These are phyloP conservation scores for Sitta europaea DNA, from an alignment of 2,113 vertebrate species.

Conservation along the genomic window DNA sequence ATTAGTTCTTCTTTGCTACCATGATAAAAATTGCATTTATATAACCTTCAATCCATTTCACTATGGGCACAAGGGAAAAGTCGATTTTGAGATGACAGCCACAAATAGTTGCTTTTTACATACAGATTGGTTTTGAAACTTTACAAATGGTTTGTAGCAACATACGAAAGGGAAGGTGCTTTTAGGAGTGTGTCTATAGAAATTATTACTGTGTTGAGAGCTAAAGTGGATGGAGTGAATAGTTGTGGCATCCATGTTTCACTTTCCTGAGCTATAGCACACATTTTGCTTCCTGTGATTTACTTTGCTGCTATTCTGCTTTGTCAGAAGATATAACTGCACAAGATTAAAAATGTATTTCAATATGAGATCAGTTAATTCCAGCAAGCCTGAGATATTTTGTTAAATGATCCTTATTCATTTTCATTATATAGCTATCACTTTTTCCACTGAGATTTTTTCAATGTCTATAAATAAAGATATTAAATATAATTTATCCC, in stretches of 20 bases:
- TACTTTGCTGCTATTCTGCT: background rate
- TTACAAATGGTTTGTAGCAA: conserved; percentile 37
- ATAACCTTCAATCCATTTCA: conserved; percentile 63
- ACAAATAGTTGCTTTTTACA: background rate
- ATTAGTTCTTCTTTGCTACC: conserved; percentile 40
- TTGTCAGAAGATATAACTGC: background rate
- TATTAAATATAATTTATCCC: background rate
- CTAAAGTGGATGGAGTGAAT: background rate
- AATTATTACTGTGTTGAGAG: background rate
- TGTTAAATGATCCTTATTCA: background rate
- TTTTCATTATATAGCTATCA: background rate
- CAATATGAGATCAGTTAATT: background rate
- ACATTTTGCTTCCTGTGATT: background rate
- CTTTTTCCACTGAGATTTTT: background rate
- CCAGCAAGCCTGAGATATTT: background rate
- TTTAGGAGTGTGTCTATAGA: background rate
- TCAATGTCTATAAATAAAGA: background rate
- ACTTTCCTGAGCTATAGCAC: background rate
- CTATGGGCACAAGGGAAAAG: conserved; percentile 40
- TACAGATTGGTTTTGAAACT: background rate
- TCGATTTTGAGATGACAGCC: conserved; percentile 47
- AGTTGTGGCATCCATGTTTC: background rate
- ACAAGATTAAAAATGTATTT: background rate
- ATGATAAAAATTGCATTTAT: conserved; percentile 67
- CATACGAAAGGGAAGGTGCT: background rate